These are phyloP conservation scores for Pseudorhiza aurosa DNA, from an alignment of 30 jellyfish, hydroid and myxozoan genomes.

Conservation along the genomic window DNA sequence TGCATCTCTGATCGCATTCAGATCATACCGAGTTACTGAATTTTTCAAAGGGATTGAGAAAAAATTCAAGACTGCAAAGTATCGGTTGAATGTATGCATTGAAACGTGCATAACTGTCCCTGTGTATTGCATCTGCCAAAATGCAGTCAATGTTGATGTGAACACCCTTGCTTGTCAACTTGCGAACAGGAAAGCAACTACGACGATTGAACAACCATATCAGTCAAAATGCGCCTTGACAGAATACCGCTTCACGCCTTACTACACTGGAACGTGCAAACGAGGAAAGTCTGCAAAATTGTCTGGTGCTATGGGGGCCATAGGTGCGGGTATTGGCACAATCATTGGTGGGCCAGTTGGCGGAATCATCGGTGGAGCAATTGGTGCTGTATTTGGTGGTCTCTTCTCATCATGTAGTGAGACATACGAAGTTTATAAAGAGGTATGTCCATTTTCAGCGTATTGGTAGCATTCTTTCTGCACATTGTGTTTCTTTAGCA, in stretches of 20 bases:
- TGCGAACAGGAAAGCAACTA: background rate
- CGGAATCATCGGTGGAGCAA: constrained; percentile 37
- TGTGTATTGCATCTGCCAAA: constrained; percentile 60
- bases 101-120: constrained; percentile 50
- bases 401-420: constrained; percentile 67
- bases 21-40: constrained; percentile 47
- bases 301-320: constrained; percentile 49
- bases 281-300: constrained; percentile 28
- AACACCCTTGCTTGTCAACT: constrained; percentile 46
- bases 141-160: constrained; percentile 41
- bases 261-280: constrained; percentile 68
- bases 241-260: constrained; percentile 60
- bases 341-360: constrained; percentile 49
- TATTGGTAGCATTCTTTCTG: background rate
- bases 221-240: constrained; percentile 23
- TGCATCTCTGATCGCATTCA: constrained; percentile 25
- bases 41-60: constrained; percentile 51
- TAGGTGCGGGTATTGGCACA: constrained; percentile 66
- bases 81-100: constrained; percentile 19
- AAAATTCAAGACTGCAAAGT: background rate
- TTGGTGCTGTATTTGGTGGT: constrained; percentile 54
- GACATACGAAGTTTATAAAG: constrained; percentile 60
- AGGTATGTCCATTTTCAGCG: constrained; percentile 8
- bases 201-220: constrained; percentile 40
- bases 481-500: no score